A percentile compares a stretch with the other conserved stretches of the same genome.
Conservation (phyloP, 2,888 invertebrate genomes). For the Salticus scenicus region DNA sequence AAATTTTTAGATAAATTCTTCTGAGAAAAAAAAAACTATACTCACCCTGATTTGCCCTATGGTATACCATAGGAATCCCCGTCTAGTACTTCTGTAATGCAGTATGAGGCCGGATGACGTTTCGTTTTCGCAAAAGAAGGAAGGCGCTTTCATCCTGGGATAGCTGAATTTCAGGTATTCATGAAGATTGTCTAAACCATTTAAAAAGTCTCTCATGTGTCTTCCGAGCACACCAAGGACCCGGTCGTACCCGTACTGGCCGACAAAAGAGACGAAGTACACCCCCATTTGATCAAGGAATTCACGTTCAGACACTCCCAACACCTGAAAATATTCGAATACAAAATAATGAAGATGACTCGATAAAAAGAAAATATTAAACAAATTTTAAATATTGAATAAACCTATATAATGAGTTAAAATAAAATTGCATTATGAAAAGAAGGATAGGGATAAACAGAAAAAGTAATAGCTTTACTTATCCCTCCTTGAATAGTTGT, state of each 20-base stretch:
- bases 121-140: slow-evolving; percentile 97
- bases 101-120: slow-evolving; percentile 92
- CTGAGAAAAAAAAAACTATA: too few relatives aligned
- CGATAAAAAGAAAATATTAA: too few relatives aligned
- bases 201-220: slow-evolving; percentile 95
- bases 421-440: too few relatives aligned
- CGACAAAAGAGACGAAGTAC: slow-evolving; percentile 93
- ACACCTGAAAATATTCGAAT: slow-evolving; percentile 84
- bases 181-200: slow-evolving; percentile 95
- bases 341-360: too few relatives aligned
- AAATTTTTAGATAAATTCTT: too few relatives aligned
- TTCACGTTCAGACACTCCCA: slow-evolving; percentile 89
- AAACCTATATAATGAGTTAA: too few relatives aligned
- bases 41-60: slow-evolving; percentile 88
- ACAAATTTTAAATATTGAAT: too few relatives aligned
- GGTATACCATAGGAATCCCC: slow-evolving; percentile 96
- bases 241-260: slow-evolving; percentile 95
- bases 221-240: slow-evolving; percentile 88
- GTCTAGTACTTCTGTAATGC: slow-evolving; percentile 93
- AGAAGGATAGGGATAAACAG: too few relatives aligned
- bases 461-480: too few relatives aligned
- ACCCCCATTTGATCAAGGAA: slow-evolving; percentile 97
- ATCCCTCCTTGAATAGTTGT: too few relatives aligned
- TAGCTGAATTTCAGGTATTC: slow-evolving; percentile 98
- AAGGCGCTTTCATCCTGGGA: slow-evolving; percentile 91